Conservation (phyloP, 2,797 vertebrate genomes). For the Thunnus albacares region DNA sequence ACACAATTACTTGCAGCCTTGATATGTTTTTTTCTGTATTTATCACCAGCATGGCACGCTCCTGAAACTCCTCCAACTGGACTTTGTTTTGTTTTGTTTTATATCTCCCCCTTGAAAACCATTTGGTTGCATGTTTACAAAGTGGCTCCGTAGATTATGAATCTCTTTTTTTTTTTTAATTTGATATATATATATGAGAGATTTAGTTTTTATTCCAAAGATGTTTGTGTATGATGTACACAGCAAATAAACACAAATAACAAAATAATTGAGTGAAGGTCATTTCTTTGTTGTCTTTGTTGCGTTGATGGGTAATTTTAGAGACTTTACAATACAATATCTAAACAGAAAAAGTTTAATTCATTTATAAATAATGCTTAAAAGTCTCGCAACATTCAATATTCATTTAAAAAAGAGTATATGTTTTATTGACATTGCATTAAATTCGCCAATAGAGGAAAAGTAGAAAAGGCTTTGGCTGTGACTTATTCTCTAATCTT, state of each 20-base stretch:
- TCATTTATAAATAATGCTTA: background rate
- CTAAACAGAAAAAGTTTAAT: background rate
- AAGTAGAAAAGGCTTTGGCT: background rate
- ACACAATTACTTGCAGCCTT: conserved; percentile 46
- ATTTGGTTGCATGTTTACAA: conserved; percentile 83
- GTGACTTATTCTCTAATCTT: conserved; percentile 31
- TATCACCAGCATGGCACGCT: conserved; percentile 57
- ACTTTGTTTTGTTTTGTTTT: conserved; percentile 34
- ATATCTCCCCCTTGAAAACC: conserved; percentile 42
- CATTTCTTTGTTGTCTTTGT: conserved; percentile 23
- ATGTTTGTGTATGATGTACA: conserved; percentile 80
- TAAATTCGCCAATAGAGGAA: background rate
- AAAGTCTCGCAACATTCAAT: background rate
- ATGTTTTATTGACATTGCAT: background rate
- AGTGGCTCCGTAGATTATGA: conserved; percentile 65
- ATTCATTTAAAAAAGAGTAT: background rate
- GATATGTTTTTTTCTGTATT: conserved; percentile 45
- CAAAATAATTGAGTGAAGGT: conserved; percentile 53
- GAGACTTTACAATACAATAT: background rate
- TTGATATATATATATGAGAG: conserved; percentile 61
- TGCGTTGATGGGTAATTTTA: background rate
- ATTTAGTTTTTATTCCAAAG: conserved; percentile 83
- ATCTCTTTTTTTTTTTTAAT: conserved; percentile 41
- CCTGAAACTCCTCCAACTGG: conserved; percentile 45
- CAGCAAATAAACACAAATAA: conserved; percentile 79